Base-by-base conservation (phyloP, 2,113 vertebrate genomes). In the Xenus cinereus region DNA sequence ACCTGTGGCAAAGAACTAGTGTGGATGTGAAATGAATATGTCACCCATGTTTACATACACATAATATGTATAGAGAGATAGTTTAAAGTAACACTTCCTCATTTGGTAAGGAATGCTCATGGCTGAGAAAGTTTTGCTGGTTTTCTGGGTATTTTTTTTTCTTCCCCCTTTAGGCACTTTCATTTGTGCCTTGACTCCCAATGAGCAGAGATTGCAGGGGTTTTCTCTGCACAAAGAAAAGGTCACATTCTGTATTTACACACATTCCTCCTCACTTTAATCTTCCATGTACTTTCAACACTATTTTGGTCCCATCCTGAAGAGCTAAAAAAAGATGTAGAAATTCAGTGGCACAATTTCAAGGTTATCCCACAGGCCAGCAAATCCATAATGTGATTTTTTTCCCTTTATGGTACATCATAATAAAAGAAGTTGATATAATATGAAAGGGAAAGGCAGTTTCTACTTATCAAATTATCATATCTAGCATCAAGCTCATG, bases 291-390 rank as follows among this genome's bases (percentile, higher is more conserved):
- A 87, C 89, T 96, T 98, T 95, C 95, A 93, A 86, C 68, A 33
- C 54, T 96, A 87, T 84, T 95, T 91, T 95, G 62, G 62, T 93
- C 68, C 76, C 69, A 85, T 93, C 81, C 63, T 76, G 80, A 59
- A 79, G n/a, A 97, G 89, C 84, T 92, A 39, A 92, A 92, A 92
- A 91, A 78, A 90, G 90, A 86, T 22, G 56, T 62, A 74, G 57
- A 94, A 97, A 97, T 94, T 95, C 92, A 80, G 81, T 91, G 87
- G 92, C 78, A 62, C 84, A 33, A 75, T 97, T 97, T 97, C 96
- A 98, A 97, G 88, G 96, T 98, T 96, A 97, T 97, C 79, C 86
- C 62, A 94, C 64, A 95, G 93, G 89, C 60, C 84, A 93, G 63
- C 22, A 97, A 95, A 97, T 95, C 96, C 87, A 73, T 96, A 96